Base-by-base conservation (phyloP, 2,113 vertebrate genomes). In the Chloropsis cyanopogon region DNA sequence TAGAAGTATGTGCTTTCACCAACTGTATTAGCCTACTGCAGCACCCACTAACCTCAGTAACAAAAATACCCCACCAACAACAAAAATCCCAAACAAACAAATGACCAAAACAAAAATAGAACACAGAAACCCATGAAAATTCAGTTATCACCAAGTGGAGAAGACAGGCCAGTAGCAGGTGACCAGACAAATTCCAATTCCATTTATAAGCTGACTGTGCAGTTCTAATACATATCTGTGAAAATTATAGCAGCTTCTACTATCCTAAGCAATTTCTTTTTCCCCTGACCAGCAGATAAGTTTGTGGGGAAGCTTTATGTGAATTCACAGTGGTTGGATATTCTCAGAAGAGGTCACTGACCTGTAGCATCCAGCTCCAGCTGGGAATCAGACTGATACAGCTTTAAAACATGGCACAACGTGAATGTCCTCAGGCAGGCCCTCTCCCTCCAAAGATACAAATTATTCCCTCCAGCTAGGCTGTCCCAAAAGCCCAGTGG, bases 401-500 rank as follows among this genome's bases (percentile, higher is more conserved):
- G 22, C 47, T 93, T 90, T 77, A 89, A 79, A 87, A 63, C n/a
- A 39, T 39, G 64, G 81, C 50, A 70, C 26, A 70, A 53, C 1
- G 1, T 29, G 7, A 59, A 31, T 25, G 20, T 66, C 71, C 49
- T 93, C 49, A 71, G 56, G 33, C 75, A 78, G 26, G 29, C 59
- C 60, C 22, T 61, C 64, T 91, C 28, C 20, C 7, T 91, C 44
- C 60, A 54, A 65, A 76, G 5, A 84, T 37, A 87, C 17, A 63
- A 69, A 70, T 66, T 0, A 63, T 88, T 94, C 50, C 39, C 26
- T 94, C 28, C 26, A 86, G 22, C 56, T 81, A 90, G 69, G 39
- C 75, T 88, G 24, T 88, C 72, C 79, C 85, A 88, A 81, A 94
- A 95, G 47, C 56, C 65, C 72, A 90, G 5, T 37, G 21, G 56